A percentile compares a stretch with the other conserved stretches of the same genome.
These are phyloP conservation scores for Scaptomyza reducta DNA, from an alignment of 2,888 invertebrate genomes.

Conservation along the genomic window DNA sequence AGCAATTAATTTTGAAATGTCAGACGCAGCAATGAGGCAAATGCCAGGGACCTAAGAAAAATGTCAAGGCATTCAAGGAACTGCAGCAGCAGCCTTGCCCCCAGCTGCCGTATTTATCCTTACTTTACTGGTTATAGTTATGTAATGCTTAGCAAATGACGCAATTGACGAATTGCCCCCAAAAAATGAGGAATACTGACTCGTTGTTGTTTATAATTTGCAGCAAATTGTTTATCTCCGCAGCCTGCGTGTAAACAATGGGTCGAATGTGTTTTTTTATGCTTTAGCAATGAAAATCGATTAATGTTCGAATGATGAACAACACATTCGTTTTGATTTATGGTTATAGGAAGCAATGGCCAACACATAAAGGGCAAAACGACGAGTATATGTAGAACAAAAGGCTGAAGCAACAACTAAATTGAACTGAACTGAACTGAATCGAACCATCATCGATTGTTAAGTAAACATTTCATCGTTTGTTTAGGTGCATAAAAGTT, in stretches of 20 bases:
- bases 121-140: constrained; percentile 16
- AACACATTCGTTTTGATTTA: constrained; percentile 68
- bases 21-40: constrained; percentile 64
- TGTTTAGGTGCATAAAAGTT: constrained; percentile 57
- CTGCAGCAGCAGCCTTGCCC: constrained; percentile 14
- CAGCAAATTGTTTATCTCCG: constrained; percentile 47
- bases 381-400: constrained; percentile 1
- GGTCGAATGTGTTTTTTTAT: constrained; percentile 58
- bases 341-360: constrained; percentile 48
- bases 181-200: not conserved
- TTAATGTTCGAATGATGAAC: constrained; percentile 57
- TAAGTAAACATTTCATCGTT: constrained; percentile 53
- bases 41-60: constrained; percentile 54
- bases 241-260: constrained; percentile 43
- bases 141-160: constrained; percentile 25
- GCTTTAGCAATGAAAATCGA: constrained; percentile 65
- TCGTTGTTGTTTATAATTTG: constrained; percentile 44
- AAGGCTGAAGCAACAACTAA: constrained; percentile 10
- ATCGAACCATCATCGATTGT: constrained; percentile 52
- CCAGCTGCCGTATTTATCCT: not conserved
- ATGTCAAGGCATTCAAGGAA: constrained; percentile 61
- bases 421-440: not conserved
- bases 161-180: constrained; percentile 40
- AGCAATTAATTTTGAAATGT: constrained; percentile 76
- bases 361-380: constrained; percentile 33